Base-by-base conservation (phyloP, 2,888 invertebrate genomes). In the Smittia aterrima region DNA sequence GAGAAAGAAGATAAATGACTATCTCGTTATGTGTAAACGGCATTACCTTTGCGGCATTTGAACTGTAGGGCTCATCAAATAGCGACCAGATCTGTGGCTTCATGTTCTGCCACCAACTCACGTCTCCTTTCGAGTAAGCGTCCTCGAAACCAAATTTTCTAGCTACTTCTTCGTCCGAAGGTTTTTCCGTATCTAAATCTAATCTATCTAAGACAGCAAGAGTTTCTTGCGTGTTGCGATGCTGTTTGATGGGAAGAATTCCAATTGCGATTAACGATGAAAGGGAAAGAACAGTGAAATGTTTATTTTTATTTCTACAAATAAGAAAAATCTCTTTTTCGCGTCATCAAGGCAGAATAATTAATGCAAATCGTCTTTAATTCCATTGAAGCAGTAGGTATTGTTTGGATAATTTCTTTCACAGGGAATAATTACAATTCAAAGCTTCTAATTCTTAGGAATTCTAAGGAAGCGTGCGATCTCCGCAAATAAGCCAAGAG, bases 51-150 rank as follows among this genome's bases (percentile, higher is more conserved):
- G 98, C 98, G 79, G 94, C 91, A 80, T 92, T 93, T 74, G 98
- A 98, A 80, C 98, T 98, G 84, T 99, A 98, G 0, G 99, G 99
- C 83, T 99, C 99, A 82, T 99, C 99, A 83, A 99, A 99, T 75
- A 99, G 87, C 41, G 98, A 96, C 98, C 98, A 99, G 83, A 98
- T 93, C 85, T 95, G 95, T 53, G 98, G 98, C 83, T 98, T 97
- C 81, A 94, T 88, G 80, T 92, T 90, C 85, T 98, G 98, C 98
- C 98, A 99, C 92, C 95, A 95, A 75, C 93, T 92, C 75, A 95
- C 87, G 27, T 92, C 93, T 77, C 95, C 95, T 78, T 91, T 92
- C 84, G 90, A 90, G 83, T 95, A 97, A 81, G 95, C 95, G 80
- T 96, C 95, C 83, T 96, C 95, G 85, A 95, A 93, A 77, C 96